Percentiles rank a stretch among this genome's conserved stretches.
phyloP scores from a whole-genome alignment of 2,888 invertebrate species.

The Hipparchia semele region DNA sequence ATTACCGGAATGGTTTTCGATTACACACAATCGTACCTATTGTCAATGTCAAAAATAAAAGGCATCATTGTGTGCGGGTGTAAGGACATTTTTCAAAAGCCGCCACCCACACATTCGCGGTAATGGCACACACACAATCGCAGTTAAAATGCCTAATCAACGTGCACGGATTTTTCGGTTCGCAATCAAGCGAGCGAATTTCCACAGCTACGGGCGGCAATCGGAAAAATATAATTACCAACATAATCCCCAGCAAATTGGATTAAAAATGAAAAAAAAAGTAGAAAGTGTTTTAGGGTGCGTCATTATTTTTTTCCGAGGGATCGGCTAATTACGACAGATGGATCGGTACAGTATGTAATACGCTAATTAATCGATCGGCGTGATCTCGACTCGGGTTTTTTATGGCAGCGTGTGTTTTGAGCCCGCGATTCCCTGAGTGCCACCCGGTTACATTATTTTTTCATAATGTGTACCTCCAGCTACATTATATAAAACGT shows the following conservation, averaged over 20 bases:
- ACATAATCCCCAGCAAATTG: slow-evolving; percentile 83
- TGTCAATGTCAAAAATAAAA: slow-evolving; percentile 6
- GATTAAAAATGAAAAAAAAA: slow-evolving; percentile 82
- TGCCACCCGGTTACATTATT: slow-evolving; percentile 23
- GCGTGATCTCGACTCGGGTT: slow-evolving; percentile 57
- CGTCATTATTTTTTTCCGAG: slow-evolving; percentile 81
- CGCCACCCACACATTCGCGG: slow-evolving; percentile 29
- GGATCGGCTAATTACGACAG: slow-evolving; percentile 81
- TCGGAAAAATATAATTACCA: slow-evolving; percentile 83
- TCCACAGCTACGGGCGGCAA: slow-evolving; percentile 70
- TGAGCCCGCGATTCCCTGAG: slow-evolving; percentile 37
- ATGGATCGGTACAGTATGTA: slow-evolving; percentile 79
- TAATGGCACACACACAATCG: slow-evolving; percentile 36
- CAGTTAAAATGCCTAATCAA: slow-evolving; percentile 73
- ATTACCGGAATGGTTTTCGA: slow-evolving; percentile 9
- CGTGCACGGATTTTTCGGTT: slow-evolving; percentile 64
- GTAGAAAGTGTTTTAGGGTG: slow-evolving; percentile 80
- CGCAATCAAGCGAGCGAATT: slow-evolving; percentile 76
- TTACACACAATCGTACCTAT: slow-evolving; percentile 12
- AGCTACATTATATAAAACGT: too few relatives aligned
- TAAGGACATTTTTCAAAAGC: slow-evolving; percentile 26
- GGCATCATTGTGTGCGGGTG: slow-evolving; percentile 2
- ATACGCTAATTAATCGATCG: slow-evolving; percentile 81
- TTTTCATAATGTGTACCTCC: slow-evolving; percentile 6
- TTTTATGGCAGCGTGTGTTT: slow-evolving; percentile 52